Evolutionary conservation across 2,113 vertebrate genomes (phyloP), one percentile per base, ranked within the genome.

Genomic region (Piprites chloris): DNA sequence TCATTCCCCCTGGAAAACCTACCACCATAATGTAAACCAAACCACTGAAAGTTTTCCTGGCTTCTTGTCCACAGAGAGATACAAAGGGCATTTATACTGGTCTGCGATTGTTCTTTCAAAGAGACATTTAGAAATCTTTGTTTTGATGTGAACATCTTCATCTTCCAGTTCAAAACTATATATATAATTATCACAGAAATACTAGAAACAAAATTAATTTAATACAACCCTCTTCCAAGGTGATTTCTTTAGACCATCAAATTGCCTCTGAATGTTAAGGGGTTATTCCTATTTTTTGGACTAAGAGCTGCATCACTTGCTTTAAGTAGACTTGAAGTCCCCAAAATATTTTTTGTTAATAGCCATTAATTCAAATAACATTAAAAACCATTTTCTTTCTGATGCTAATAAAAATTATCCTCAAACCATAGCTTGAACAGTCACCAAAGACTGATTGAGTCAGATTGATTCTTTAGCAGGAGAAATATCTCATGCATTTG

Each of bases 401-500:
- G 49, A 65, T 89, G 73, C 28, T 37, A 79, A 80, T 72, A 88
- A 72, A 87, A 89, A 77, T 33, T 3, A 24, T 86, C 32, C 81
- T 88, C 50, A 55, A 83, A 80, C 0, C 1, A 63, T 33, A 56
- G 41, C 53, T 81, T 78, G 73, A 95, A 72, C 44, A 41, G 85
- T 68, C 81, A 95, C 61, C 41, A 50, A 90, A 92, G 95, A 93
- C 37, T 88, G 82, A 92, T 85, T 3, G 15, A 80, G 41, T 53
- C 12, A 14, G 85, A 95, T 39, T 85, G 90, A 93, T 96, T 94
- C 55, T 90, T 79, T 47, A 90, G 73, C 61, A 94, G 61, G 41
- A 95, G 83, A 94, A 94, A 92, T 96, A 95, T 78, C 56, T 95
- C 95, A 92, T 44, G 37, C 37, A 53, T 88, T 75, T 92, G 95